phyloP scores from a whole-genome alignment of 2,888 invertebrate genomes.

The Incurvaria masculella region DNA sequence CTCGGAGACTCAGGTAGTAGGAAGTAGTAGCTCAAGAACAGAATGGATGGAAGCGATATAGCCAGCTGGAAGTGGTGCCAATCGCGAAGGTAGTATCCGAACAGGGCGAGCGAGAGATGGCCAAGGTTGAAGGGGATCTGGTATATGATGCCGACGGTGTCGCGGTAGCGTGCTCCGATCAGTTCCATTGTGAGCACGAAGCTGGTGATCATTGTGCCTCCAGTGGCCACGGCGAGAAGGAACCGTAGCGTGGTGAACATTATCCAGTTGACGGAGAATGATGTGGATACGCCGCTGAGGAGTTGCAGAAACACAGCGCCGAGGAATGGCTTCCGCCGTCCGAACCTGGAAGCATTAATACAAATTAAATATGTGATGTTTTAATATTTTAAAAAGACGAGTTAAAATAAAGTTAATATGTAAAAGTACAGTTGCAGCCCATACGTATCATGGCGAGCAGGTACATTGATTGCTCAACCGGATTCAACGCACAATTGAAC shows the following conservation, averaged over 20 bases:
- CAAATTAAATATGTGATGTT: too few species aligned
- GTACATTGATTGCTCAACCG: too few species aligned
- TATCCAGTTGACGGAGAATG: slow-evolving; percentile 64
- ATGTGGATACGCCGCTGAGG: slow-evolving; percentile 65
- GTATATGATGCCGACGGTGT: slow-evolving; percentile 67
- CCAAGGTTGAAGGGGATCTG: slow-evolving; percentile 70
- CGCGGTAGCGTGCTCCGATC: slow-evolving; percentile 56
- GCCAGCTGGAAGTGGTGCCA: slow-evolving; percentile 68
- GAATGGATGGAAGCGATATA: slow-evolving; percentile 59
- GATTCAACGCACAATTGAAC: too few species aligned
- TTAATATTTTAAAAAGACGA: too few species aligned
- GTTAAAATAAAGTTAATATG: too few species aligned
- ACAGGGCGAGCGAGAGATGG: slow-evolving; percentile 59
- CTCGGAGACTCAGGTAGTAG: slow-evolving; percentile 78
- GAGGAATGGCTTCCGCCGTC: slow-evolving; percentile 71
- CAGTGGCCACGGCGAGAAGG: slow-evolving; percentile 71
- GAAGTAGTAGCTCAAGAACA: slow-evolving; percentile 68
- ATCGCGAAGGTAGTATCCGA: slow-evolving; percentile 63
- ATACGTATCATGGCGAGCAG: too few species aligned
- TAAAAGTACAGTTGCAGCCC: too few species aligned
- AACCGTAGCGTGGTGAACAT: slow-evolving; percentile 68
- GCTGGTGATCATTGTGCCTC: slow-evolving; percentile 80
- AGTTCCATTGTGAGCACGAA: slow-evolving; percentile 69
- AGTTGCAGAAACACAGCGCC: slow-evolving; percentile 71
- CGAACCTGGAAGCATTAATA: slow-evolving; percentile 54